Conservation (phyloP, 1,140 invertebrate species). For the Rhynchophorus ferrugineus region DNA sequence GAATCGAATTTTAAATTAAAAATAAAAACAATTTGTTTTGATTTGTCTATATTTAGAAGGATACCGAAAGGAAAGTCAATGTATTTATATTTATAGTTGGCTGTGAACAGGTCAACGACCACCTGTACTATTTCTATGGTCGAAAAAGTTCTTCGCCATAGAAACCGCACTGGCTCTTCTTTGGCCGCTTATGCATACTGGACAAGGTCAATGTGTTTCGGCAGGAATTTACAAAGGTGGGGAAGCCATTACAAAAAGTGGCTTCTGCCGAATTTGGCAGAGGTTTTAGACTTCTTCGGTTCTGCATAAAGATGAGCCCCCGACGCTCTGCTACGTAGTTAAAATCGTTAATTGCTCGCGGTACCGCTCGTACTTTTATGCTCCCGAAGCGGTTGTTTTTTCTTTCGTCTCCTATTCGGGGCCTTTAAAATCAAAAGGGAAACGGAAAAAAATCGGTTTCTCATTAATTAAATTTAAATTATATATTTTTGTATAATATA, state of each 20-base stretch:
- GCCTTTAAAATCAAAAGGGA: too few species aligned
- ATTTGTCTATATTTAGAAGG: background rate
- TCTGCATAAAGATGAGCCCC: slow-evolving; percentile 19
- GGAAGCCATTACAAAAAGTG: slow-evolving; percentile 19
- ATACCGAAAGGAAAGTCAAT: slow-evolving; percentile 13
- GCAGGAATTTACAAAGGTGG: slow-evolving; percentile 21
- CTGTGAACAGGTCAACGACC: slow-evolving; percentile 12
- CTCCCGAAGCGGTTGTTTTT: too few species aligned
- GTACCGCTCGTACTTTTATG: too few species aligned
- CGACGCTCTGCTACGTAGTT: background rate
- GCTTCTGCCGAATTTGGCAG: slow-evolving; percentile 20
- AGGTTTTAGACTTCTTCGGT: slow-evolving; percentile 18
- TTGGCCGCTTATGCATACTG: slow-evolving; percentile 14
- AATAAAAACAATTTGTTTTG: too few species aligned
- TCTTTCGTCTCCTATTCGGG: too few species aligned
- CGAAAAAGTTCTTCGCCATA: slow-evolving; percentile 14
- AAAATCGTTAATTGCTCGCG: background rate
- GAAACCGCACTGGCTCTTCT: slow-evolving; percentile 8
- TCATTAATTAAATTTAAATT: too few species aligned
- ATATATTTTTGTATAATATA: too few species aligned
- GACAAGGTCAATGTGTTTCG: slow-evolving; percentile 22
- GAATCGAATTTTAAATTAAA: too few species aligned
- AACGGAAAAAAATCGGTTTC: too few species aligned
- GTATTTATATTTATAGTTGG: background rate
- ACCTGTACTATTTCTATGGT: slow-evolving; percentile 16